phyloP scores from a whole-genome alignment of 2,888 invertebrate species.

The Ferrisia virgata region DNA sequence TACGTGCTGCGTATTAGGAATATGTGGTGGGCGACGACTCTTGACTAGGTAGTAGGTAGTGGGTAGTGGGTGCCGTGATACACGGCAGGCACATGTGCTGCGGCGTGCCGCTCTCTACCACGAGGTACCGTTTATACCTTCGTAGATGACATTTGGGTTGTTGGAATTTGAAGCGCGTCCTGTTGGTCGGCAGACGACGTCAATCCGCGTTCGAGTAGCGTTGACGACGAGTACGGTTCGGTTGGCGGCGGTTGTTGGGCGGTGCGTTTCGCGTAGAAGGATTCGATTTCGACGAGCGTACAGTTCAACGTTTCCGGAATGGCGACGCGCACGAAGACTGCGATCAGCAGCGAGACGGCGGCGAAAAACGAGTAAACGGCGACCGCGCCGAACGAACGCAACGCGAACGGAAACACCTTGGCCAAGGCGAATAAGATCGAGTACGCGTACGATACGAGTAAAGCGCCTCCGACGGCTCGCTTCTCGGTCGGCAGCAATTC shows the following conservation, averaged over 20 bases:
- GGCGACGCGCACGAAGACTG: constrained; percentile 56
- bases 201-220: background rate
- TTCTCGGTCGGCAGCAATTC: constrained; percentile 59
- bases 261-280: background rate
- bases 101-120: no score
- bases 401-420: constrained; percentile 57
- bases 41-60: no score
- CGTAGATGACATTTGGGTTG: no score
- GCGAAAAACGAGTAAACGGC: constrained; percentile 57
- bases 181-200: background rate
- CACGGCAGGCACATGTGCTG: no score
- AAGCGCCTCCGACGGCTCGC: constrained; percentile 57
- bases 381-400: constrained; percentile 54
- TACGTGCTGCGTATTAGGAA: no score
- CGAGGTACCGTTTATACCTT: no score
- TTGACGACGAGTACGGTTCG: background rate
- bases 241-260: background rate
- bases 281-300: constrained; percentile 59
- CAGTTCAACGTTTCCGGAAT: constrained; percentile 62
- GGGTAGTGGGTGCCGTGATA: no score
- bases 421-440: constrained; percentile 58
- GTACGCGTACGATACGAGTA: constrained; percentile 58
- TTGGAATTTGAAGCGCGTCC: no score
- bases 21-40: no score
- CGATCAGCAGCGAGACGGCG: constrained; percentile 55